Conservation (phyloP, 2,797 vertebrate species). For the Aphelocoma californica region DNA sequence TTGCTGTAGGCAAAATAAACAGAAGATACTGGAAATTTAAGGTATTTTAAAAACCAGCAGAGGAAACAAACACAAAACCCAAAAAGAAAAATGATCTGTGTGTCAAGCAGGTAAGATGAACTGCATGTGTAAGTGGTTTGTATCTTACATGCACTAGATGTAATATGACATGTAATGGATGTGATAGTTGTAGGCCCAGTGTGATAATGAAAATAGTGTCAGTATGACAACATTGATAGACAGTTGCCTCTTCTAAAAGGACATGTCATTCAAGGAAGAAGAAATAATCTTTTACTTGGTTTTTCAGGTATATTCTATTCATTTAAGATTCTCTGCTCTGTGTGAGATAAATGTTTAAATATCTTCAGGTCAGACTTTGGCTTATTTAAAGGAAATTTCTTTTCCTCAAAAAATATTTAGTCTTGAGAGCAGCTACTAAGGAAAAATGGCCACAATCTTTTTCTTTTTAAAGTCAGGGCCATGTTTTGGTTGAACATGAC, state of each 20-base stretch:
- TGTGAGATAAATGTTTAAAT: not conserved
- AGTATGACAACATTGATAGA: not conserved
- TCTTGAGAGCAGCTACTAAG: not conserved
- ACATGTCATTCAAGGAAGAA: not conserved
- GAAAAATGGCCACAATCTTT: not conserved
- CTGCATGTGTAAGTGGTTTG: not conserved
- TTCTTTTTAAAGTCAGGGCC: not conserved
- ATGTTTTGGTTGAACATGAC: not conserved
- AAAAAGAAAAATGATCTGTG: not conserved
- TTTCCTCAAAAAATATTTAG: not conserved
- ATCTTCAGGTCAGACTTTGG: not conserved
- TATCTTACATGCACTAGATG: not conserved
- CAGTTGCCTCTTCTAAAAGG: not conserved
- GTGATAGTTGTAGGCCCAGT: not conserved
- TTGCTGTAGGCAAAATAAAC: not conserved
- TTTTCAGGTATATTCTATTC: not conserved
- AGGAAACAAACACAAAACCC: not conserved
- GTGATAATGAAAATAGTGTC: not conserved
- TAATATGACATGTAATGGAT: not conserved
- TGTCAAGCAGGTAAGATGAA: not conserved
- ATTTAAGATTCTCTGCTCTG: not conserved
- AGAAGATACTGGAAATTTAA: not conserved
- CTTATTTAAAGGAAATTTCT: not conserved
- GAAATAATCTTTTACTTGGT: not conserved
- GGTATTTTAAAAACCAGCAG: not conserved